Base-by-base conservation (phyloP, 2,113 vertebrate genomes). In the Ardeotis arabs region DNA sequence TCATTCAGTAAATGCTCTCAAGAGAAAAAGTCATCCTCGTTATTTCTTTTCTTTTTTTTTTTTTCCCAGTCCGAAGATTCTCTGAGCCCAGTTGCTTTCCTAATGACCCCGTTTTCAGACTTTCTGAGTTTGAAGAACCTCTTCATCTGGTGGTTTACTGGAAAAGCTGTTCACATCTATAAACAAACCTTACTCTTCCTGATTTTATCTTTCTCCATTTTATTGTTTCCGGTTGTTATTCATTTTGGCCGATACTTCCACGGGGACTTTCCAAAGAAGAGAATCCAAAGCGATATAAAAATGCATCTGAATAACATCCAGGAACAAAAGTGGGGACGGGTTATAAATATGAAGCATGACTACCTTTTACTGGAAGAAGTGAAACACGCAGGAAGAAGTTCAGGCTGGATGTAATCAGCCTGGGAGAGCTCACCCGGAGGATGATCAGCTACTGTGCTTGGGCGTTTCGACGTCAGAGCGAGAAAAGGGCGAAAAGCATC, bases 201-300 rank as follows among this genome's bases (percentile, higher is more conserved):
- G 97, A 97, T 90, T 96, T 96, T 97, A 97, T 69, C 84, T 89
- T 53, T 94, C 44, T 4, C 89, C 28, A 7, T 86, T 93, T 97
- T 84, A 93, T 92, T 95, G 92, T 81, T 97, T 97, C 96, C 95
- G 94, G 96, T 93, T 93, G 90, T 95, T 97, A 21, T 35, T 89
- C 87, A 64, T 77, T 74, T 90, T 88, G 91, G 79, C 52, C 1
- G 17, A 91, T 75, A 84, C 81, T 85, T 93, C 87, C 5, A 21
- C 1, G 0, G 98, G 98, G 98, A 96, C 97, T 98, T 98, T 98
- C 98, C 97, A n/a, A 84, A 96, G 76, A 85, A 66, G 83, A 29
- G 28, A 80, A 52, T 64, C 62, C 47, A 53, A 77, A 85, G 39
- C 16, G 29, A 59, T 52, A 72, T 14, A 39, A 79, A 93, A 92